Evolutionary conservation across 2,888 invertebrate genomes (phyloP).

Genomic region (Poecilobothrus nobilitatus): DNA sequence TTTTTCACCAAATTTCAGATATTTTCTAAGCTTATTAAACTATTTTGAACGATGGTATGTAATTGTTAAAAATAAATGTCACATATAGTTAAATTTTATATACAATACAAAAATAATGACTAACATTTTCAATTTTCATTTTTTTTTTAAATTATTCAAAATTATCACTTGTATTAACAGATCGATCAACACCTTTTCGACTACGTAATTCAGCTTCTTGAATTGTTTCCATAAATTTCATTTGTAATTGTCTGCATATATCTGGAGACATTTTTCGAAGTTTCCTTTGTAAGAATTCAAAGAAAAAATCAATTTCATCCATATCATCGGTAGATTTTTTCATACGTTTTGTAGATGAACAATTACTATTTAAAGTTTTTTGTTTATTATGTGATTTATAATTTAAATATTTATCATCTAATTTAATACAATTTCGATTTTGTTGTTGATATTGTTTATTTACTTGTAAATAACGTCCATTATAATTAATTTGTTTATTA

Average conservation of each 20-base stretch:
- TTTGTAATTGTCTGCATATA: not conserved
- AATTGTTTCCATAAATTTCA: not conserved
- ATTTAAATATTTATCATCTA: not conserved
- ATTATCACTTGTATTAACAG: not conserved
- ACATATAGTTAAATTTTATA: no score
- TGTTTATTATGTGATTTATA: not conserved
- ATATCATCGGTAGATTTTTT: not conserved
- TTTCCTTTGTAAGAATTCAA: conserved; percentile 3
- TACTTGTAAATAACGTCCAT: not conserved
- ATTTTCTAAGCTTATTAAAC: no score
- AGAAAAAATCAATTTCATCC: conserved; percentile 9
- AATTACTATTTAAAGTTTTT: not conserved
- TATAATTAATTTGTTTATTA: not conserved
- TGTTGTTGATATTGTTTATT: not conserved
- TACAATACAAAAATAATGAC: no score
- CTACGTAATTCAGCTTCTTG: not conserved
- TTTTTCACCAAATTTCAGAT: no score
- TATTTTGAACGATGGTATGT: no score
- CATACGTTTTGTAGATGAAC: not conserved
- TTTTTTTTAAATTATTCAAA: not conserved
- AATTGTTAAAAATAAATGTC: no score
- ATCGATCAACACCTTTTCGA: not conserved
- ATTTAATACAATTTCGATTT: not conserved
- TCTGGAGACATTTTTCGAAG: not conserved
- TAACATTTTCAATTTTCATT: no score